These are phyloP conservation scores for Lottia scabra DNA, from an alignment of 2,888 invertebrate species.

Conservation along the genomic window DNA sequence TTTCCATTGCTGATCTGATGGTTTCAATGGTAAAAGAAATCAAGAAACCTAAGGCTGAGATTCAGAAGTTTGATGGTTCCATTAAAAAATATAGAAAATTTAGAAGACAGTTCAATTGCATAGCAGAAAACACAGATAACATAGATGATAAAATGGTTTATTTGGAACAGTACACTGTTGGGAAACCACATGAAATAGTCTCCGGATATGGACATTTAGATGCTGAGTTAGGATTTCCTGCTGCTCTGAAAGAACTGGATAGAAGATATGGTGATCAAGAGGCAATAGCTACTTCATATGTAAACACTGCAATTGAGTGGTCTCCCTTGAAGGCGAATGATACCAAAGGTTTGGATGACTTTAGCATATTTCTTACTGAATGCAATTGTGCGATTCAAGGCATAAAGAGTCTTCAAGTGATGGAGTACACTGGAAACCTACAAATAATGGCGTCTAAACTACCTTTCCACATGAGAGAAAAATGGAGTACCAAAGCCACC, in stretches of 20 bases:
- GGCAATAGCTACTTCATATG: neutral
- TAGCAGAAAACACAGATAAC: too few species aligned
- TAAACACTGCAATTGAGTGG: neutral
- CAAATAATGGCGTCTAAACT: too few species aligned
- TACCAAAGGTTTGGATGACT: neutral
- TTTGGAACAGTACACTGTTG: constrained; percentile 24
- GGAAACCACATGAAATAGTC: constrained; percentile 20
- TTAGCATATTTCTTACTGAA: too few species aligned
- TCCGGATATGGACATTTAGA: constrained; percentile 17
- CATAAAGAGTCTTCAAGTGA: too few species aligned
- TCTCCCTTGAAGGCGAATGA: neutral
- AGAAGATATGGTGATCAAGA: neutral
- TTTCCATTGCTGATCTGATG: neutral
- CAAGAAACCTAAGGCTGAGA: neutral
- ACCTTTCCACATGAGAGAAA: neutral
- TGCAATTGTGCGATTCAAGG: too few species aligned
- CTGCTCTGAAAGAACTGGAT: constrained; percentile 1
- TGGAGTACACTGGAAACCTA: too few species aligned
- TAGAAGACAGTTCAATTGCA: constrained; percentile 11
- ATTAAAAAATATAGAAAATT: neutral
- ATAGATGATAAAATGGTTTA: too few species aligned
- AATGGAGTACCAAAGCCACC: neutral
- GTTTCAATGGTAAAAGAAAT: neutral
- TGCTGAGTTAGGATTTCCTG: constrained; percentile 11
- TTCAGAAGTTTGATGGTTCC: neutral